phyloP scores from a whole-genome alignment of 2,888 invertebrate genomes.

The Julus scanicus region DNA sequence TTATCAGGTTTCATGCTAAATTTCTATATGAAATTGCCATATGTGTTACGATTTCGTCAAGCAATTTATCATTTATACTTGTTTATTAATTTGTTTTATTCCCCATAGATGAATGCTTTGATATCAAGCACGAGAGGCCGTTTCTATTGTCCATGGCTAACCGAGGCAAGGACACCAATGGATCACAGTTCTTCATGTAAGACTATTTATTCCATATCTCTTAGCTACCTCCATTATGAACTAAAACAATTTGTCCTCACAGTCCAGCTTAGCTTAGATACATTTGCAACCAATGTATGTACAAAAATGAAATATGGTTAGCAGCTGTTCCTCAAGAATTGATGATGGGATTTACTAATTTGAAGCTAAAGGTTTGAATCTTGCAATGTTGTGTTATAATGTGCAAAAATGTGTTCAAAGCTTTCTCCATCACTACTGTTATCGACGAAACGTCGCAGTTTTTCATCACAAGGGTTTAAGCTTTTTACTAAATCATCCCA shows the following conservation, averaged over 20 bases:
- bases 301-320: constrained; percentile 36
- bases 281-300: constrained; percentile 38
- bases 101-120: constrained; percentile 87
- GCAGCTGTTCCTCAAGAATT: not conserved
- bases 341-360: not conserved
- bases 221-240: constrained; percentile 20
- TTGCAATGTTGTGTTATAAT: constrained; percentile 47
- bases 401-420: constrained; percentile 48
- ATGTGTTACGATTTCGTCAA: no score
- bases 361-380: constrained; percentile 15
- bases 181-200: constrained; percentile 99
- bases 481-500: constrained; percentile 47
- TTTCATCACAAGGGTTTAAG: constrained; percentile 44
- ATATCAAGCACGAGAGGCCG: constrained; percentile 86
- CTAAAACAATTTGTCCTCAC: constrained; percentile 16
- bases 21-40: no score
- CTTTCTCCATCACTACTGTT: not conserved
- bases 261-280: constrained; percentile 12
- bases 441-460: constrained; percentile 37
- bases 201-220: constrained; percentile 64
- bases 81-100: constrained; percentile 3
- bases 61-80: not conserved
- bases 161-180: constrained; percentile 96
- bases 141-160: constrained; percentile 98
- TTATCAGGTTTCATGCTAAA: no score